Conservation (phyloP, 2,888 invertebrate species). For the Cepaea hortensis region DNA sequence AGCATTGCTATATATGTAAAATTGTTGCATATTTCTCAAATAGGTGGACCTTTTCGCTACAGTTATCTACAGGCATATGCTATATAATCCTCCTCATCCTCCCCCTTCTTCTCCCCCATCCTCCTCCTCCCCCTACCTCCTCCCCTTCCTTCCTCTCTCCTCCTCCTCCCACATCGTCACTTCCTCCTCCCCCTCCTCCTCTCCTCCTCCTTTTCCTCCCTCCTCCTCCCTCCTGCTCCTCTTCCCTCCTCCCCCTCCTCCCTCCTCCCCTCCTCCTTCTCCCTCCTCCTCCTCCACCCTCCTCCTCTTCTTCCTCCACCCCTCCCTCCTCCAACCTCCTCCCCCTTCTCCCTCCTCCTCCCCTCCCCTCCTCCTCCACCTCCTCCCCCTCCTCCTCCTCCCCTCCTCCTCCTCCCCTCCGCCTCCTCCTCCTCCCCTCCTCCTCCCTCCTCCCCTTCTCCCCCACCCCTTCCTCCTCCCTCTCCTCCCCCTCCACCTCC, state of each 20-base stretch:
- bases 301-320: too few relatives aligned
- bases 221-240: neutral
- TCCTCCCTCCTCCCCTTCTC: too few relatives aligned
- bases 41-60: too few relatives aligned
- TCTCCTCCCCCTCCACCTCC: neutral
- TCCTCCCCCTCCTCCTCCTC: neutral
- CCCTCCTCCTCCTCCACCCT: too few relatives aligned
- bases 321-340: neutral
- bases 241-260: neutral
- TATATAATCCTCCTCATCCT: too few relatives aligned
- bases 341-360: neutral
- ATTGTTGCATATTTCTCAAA: too few relatives aligned
- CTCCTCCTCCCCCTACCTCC: too few relatives aligned
- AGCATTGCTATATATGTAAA: too few relatives aligned
- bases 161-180: neutral
- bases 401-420: neutral
- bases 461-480: neutral
- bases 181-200: neutral
- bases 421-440: neutral
- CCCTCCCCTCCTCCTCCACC: neutral
- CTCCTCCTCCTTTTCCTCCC: neutral
- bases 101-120: too few relatives aligned
- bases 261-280: neutral
- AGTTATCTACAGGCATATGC: too few relatives aligned
- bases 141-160: too few relatives aligned